Base-by-base conservation (phyloP, 2,888 invertebrate genomes). In the Anoplius nigerrimus region DNA sequence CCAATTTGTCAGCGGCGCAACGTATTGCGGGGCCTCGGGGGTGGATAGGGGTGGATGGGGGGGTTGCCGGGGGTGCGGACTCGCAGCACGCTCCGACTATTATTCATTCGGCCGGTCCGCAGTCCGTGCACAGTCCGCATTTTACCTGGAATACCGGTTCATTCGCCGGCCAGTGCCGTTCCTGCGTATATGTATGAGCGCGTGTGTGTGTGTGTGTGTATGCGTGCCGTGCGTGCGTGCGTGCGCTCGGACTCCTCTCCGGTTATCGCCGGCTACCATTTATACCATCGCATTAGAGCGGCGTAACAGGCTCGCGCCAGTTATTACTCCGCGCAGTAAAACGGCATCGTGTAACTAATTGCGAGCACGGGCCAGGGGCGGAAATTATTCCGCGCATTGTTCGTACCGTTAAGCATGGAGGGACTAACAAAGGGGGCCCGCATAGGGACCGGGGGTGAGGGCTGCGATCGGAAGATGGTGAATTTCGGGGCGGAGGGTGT, bases 1-100 rank as follows among this genome's bases (percentile, higher is more conserved):
- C 64, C 75, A 76, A 82, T 82, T 82, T 81, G 78, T 79, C 79
- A 74, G 71, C 58, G 65, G 62, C 53, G 64, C 74, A 80, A 80
- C 72, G 75, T 76, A 82, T 77, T 66, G 76, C 72, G 63, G 53
- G 66, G 51, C 60, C 46, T 48, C 24, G 24, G 24, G 24, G 24
- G 3, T 24, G 11, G 34, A 1, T 13, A 6, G 11, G 34, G 11
- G 34, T n/a, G 34, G 24, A 24, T 24, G 45, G 45, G 11, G 71
- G 55, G 66, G 62, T n/a, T n/a, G 48, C 75, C 72, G 63, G 52
- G 66, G 51, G 61, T 52, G 54, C 65, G 53, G 58, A 68, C 48
- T 69, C 63, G 64, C 62, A 68, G 74, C 75, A 69, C 74, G 73
- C 72, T 54, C 61, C 69, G 71, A 52, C 79, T 74, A 80, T 83